These are phyloP conservation scores for Dicentrarchus labrax DNA, from an alignment of 2,113 vertebrate genomes.

Conservation along the genomic window DNA sequence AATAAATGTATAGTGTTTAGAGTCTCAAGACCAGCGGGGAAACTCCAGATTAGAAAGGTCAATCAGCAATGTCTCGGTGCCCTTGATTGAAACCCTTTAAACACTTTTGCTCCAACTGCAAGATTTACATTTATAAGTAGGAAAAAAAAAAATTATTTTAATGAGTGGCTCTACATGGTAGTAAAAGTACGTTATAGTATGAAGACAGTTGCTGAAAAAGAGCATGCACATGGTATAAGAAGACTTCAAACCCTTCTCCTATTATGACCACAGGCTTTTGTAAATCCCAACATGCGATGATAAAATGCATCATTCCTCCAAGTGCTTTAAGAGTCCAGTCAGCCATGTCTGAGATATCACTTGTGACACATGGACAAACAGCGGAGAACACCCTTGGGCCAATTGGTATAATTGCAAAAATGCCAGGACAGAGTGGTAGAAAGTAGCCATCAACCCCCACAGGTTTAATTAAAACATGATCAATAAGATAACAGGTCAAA, in stretches of 20 bases:
- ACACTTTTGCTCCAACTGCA: not conserved
- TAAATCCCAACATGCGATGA: slow-evolving; percentile 54
- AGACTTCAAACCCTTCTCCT: slow-evolving; percentile 22
- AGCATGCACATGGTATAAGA: slow-evolving; percentile 37
- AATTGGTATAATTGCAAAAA: slow-evolving; percentile 47
- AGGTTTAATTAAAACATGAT: slow-evolving; percentile 21
- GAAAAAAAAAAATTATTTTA: not conserved
- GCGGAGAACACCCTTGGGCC: slow-evolving; percentile 44
- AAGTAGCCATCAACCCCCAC: not conserved
- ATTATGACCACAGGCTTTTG: slow-evolving; percentile 44
- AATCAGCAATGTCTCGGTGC: not conserved
- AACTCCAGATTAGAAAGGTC: slow-evolving; percentile 7
- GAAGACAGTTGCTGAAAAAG: slow-evolving; percentile 48
- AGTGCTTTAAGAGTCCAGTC: slow-evolving; percentile 63
- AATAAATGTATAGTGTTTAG: not conserved
- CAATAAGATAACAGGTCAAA: not conserved
- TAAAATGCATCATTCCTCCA: slow-evolving; percentile 61
- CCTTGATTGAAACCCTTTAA: slow-evolving; percentile 12
- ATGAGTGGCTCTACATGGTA: not conserved
- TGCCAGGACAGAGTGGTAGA: not conserved
- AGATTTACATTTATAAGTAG: not conserved
- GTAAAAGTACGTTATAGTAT: not conserved
- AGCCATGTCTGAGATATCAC: slow-evolving; percentile 63
- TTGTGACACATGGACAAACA: slow-evolving; percentile 73
- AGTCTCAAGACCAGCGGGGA: not conserved